Evolutionary conservation across 2,888 invertebrate genomes (phyloP), one percentile per base, ranked within the genome.

Genomic region (Disparrhopalites patrizii): DNA sequence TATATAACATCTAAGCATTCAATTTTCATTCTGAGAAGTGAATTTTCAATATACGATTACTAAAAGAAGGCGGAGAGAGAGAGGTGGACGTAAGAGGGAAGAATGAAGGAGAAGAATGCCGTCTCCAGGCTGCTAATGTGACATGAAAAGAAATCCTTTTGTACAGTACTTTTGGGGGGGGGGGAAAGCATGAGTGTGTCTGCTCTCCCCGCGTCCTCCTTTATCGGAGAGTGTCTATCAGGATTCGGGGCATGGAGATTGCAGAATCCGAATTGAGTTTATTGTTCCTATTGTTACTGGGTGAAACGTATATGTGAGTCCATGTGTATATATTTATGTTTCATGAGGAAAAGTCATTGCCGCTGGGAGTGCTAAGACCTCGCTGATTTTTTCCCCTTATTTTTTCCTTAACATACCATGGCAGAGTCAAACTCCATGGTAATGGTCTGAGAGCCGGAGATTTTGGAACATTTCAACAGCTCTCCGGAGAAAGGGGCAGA

Each of bases 71-170:
- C 15, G 43, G n/a, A 5, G 43, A 15, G 5, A 43, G n/a, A 5
- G 43, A 43, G 43, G 43, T 43, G 43, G 43, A 43, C 43, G 20
- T 43, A 43, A 43, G 43, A 43, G 43, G n/a, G 20, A 43, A 43
- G 43, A 43, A 43, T 18, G n/a, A 43, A 43, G n/a, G 5, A 36
- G 43, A 15, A 43, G 20, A 43, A 43, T 43, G 43, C 15, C 43
- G 15, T 10, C 43, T 43, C 8, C n/a, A 15, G 43, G 15, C 20
- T 43, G 20, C 43, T 43, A 20, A 43, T 20, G 43, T 43, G 43
- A 43, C 43, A 43, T 43, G 43, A 43, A 43, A 43, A 43, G 43
- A 43, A 43, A 43, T 43, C 43, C n/a, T 43, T n/a, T 43, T 43
- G 43, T 43, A 43, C n/a, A n/a, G n/a, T n/a, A n/a, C 43, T 43